Evolutionary conservation across 1,140 invertebrate species (phyloP).

Genomic region (Atta cephalotes): DNA sequence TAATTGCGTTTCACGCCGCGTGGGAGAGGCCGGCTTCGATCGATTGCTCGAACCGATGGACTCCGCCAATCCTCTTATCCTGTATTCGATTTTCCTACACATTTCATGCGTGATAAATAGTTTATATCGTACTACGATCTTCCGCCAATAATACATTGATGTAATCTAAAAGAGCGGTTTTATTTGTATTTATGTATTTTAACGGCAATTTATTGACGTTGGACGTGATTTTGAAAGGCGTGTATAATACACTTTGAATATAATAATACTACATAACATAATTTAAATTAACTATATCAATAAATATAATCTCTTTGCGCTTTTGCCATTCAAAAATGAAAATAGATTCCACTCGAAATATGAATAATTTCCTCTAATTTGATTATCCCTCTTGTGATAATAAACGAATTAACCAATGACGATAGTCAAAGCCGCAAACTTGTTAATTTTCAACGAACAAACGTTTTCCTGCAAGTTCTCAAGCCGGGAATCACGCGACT

Average conservation of each 20-base stretch:
- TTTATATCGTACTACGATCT: slow-evolving; percentile 31
- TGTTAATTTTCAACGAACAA: slow-evolving; percentile 37
- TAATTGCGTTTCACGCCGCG: slow-evolving; percentile 65
- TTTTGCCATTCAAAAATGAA: background rate
- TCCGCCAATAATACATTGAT: background rate
- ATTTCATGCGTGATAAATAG: slow-evolving; percentile 37
- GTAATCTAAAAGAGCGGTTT: background rate
- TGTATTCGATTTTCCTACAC: slow-evolving; percentile 28
- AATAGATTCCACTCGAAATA: slow-evolving; percentile 2
- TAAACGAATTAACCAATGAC: slow-evolving; percentile 15
- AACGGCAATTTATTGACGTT: background rate
- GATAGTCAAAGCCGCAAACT: slow-evolving; percentile 12
- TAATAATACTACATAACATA: background rate
- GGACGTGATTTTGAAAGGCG: background rate
- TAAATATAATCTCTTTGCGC: background rate
- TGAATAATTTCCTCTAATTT: slow-evolving; percentile 24
- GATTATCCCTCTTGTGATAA: background rate
- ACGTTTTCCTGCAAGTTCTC: slow-evolving; percentile 35
- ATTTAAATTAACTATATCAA: slow-evolving; percentile 16
- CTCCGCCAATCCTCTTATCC: slow-evolving; percentile 52
- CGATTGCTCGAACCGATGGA: slow-evolving; percentile 51
- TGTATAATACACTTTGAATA: background rate
- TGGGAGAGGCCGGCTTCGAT: slow-evolving; percentile 56
- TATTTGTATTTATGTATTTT: background rate
- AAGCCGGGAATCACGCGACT: slow-evolving; percentile 13